phyloP scores from a whole-genome alignment of 2,888 invertebrate species.

The Sarcophaga caerulescens region DNA sequence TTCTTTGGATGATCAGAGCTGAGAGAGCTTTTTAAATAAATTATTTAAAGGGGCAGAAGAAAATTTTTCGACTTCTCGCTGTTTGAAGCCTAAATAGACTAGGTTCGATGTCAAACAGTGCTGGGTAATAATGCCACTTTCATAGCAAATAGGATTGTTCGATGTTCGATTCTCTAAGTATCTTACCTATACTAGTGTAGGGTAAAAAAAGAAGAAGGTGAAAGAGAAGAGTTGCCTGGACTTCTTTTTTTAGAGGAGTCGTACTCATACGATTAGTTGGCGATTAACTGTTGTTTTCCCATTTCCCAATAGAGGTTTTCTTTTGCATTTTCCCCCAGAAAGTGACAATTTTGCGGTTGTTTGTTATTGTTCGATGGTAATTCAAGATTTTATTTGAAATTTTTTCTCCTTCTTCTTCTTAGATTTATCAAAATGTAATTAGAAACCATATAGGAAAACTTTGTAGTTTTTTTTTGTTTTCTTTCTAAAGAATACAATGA shows the following conservation, averaged over 20 bases:
- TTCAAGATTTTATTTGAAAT: constrained; percentile 31
- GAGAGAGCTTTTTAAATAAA: too few relatives aligned
- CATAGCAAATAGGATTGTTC: too few relatives aligned
- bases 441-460: constrained; percentile 60
- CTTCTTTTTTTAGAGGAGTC: background rate
- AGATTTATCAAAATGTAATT: constrained; percentile 57
- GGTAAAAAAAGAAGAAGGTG: background rate
- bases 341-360: constrained; percentile 66
- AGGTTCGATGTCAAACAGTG: too few relatives aligned
- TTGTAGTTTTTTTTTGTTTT: background rate
- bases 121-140: too few relatives aligned
- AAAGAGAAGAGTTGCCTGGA: background rate
- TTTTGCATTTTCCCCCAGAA: constrained; percentile 41
- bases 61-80: too few relatives aligned
- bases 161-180: too few relatives aligned
- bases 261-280: background rate
- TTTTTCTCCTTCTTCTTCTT: constrained; percentile 12
- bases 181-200: too few relatives aligned
- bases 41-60: too few relatives aligned
- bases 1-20: too few relatives aligned
- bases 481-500: constrained; percentile 25
- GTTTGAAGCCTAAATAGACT: too few relatives aligned
- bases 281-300: constrained; percentile 11
- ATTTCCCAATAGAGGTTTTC: background rate
- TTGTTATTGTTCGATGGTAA: constrained; percentile 32